Evolutionary conservation across 1,140 invertebrate genomes (phyloP).

Genomic region (Drosophila hydei): DNA sequence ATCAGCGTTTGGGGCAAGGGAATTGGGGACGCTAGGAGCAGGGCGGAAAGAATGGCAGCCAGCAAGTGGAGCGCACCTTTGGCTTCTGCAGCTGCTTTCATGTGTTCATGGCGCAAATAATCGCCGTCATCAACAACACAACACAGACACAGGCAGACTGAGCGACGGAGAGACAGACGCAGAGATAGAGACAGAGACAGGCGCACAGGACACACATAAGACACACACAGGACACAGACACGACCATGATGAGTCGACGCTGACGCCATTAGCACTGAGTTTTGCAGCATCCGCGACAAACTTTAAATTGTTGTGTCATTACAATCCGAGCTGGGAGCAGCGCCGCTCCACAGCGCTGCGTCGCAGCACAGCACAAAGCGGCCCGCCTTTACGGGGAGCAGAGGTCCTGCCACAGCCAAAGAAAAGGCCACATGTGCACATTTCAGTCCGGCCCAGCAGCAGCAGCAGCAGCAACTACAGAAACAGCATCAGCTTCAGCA

Average conservation of each 20-base stretch:
- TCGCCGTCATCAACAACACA: conserved; percentile 77
- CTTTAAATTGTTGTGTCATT: conserved; percentile 82
- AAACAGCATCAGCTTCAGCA: neutral
- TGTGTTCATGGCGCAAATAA: conserved; percentile 78
- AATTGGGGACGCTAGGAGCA: conserved; percentile 1
- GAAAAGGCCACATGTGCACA: conserved; percentile 52
- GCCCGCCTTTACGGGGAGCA: conserved; percentile 4
- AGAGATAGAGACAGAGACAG: neutral
- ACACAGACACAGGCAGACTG: conserved; percentile 45
- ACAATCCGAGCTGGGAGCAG: conserved; percentile 66
- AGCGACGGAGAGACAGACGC: conserved; percentile 22
- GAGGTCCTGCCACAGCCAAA: conserved; percentile 30
- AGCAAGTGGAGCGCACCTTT: conserved; percentile 75
- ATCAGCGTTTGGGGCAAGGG: no score
- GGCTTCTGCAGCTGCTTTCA: conserved; percentile 70
- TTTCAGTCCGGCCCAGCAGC: conserved; percentile 32
- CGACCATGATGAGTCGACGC: conserved; percentile 71
- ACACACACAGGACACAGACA: conserved; percentile 18
- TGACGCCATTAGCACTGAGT: conserved; percentile 79
- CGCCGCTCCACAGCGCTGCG: neutral
- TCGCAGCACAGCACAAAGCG: neutral
- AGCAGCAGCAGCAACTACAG: neutral
- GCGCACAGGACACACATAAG: no score
- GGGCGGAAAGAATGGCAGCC: conserved; percentile 32
- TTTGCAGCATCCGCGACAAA: conserved; percentile 81